Evolutionary conservation across 2,888 invertebrate species (phyloP).

Genomic region (Hoplodrina blanda): DNA sequence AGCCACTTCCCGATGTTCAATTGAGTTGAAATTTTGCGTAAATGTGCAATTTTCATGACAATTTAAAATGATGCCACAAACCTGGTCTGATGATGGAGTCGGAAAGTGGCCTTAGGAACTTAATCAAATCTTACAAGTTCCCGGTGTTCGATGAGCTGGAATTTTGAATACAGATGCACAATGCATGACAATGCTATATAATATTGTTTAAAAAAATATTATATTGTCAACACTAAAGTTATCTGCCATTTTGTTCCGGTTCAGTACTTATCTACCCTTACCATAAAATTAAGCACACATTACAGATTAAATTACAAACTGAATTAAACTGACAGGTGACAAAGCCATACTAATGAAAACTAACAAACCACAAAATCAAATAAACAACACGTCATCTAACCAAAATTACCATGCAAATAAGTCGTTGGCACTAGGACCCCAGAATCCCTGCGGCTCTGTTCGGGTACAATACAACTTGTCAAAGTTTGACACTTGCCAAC

Average conservation of each 20-base stretch:
- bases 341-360: background rate
- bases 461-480: conserved; percentile 57
- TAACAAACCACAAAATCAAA: conserved; percentile 21
- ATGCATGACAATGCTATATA: no score
- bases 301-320: background rate
- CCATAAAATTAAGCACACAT: background rate
- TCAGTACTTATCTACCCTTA: background rate
- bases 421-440: conserved; percentile 21
- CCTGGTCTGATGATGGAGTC: no score
- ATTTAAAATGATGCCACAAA: no score
- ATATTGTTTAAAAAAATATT: no score
- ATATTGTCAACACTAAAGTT: background rate
- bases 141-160: no score
- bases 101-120: no score
- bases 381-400: conserved; percentile 30
- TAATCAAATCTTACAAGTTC: no score
- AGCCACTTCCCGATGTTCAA: no score
- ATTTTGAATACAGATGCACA: no score
- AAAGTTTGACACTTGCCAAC: conserved; percentile 67
- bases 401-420: conserved; percentile 37
- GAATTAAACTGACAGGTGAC: background rate
- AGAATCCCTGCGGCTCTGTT: conserved; percentile 40
- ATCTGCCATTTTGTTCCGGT: background rate
- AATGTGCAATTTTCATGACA: no score
- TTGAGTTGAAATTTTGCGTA: no score